phyloP scores from a whole-genome alignment of 1,140 invertebrate species.

The Caenorhabditis elegans region WBcel235 BX284606.5:7218001-7218500 shows the following conservation, averaged over 20 bases:
- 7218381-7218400: background rate
- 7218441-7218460: slow-evolving; percentile 14
- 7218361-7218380: background rate
- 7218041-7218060: slow-evolving; percentile 24
- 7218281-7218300: background rate
- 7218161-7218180: slow-evolving; percentile 7
- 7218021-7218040: background rate
- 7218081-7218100: background rate
- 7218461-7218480: slow-evolving; percentile 20
- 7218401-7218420: background rate
- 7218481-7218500: slow-evolving; percentile 3
- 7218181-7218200: slow-evolving; percentile 19
- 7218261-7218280: background rate
- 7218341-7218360: background rate
- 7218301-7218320: background rate
- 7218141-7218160: slow-evolving; percentile 14
- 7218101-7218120: slow-evolving; percentile 19
- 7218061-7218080: background rate
- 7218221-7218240: background rate
- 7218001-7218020: slow-evolving; percentile 13
- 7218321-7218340: background rate
- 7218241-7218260: background rate
- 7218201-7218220: background rate
- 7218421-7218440: slow-evolving; percentile 22
- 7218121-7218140: slow-evolving; percentile 26